Base-by-base conservation (phyloP, 2,888 invertebrate species). In the Papilio gigon region DNA sequence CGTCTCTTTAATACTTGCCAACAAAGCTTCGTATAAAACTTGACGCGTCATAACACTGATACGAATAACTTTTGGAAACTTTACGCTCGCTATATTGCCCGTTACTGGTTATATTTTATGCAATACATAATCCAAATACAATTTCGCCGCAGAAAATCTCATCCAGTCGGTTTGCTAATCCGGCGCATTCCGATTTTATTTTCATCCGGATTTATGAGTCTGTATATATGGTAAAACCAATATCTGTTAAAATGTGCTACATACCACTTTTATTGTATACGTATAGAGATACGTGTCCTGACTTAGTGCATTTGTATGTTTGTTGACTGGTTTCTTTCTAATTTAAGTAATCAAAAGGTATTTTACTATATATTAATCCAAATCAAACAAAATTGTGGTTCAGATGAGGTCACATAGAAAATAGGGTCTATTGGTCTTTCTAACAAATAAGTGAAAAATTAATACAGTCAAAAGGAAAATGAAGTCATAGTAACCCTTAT, bases 151-250 rank as follows among this genome's bases (percentile, higher is more conserved):
- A 30, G 53, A 62, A 42, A 67, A 61, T 62, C 42, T 62, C 67
- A 42, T 56, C 22, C 61, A 61, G 53, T 62, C 53, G 61, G 40
- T 40, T 53, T 61, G 53, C 27, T 67, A 61, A 67, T 67, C 61
- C 67, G 60, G 37, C 37, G 61, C 67, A 67, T 62, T 62, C 53
- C 20, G 40, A 30, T 67, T 61, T 67, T 67, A 67, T 67, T 53
- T 67, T 62, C 30, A 67, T 67, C 33, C 53, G 67, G 61, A 62
- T 67, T 61, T 50, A 67, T 61, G 67, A 40, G 53, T 33, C 35
- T 59, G 53, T 30, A 40, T 42, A 22, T 62, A 40, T 33, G 27
- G 53, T 42, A 61, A 50, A 53, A 53, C 53, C 53, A 60, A 67
- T 67, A 67, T 37, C 30, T 25, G 42, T 17, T 33, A 42, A 44